These are phyloP conservation scores for Diplosoma virens DNA, from an alignment of 23 tunicate genomes.

Conservation along the genomic window DNA sequence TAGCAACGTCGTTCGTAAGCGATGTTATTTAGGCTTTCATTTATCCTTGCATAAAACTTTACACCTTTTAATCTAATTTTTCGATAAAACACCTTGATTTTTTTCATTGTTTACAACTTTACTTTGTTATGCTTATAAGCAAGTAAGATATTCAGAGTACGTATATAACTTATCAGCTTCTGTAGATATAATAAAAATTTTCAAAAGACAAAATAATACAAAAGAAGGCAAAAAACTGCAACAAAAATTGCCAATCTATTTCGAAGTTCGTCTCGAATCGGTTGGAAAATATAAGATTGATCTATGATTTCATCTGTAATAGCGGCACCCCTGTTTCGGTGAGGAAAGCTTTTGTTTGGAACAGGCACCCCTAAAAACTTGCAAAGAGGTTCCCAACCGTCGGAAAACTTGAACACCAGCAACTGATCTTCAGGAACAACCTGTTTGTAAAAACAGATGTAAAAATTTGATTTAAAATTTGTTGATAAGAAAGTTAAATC, in stretches of 20 bases:
- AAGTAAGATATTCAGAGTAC: no score
- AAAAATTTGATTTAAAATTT: no score
- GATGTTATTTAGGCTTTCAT: no score
- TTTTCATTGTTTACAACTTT: no score
- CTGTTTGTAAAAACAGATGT: slow-evolving; percentile 4
- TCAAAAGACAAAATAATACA: not conserved
- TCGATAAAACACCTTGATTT: no score
- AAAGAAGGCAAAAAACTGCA: not conserved
- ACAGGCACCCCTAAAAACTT: slow-evolving; percentile 22
- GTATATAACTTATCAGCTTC: no score
- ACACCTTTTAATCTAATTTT: no score
- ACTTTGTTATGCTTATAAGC: no score
- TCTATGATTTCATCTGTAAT: slow-evolving; percentile 19
- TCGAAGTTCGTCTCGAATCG: slow-evolving; percentile 8
- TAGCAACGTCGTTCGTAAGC: no score
- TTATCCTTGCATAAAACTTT: no score
- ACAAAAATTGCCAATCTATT: not conserved
- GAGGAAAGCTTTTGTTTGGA: slow-evolving; percentile 29
- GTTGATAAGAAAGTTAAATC: no score
- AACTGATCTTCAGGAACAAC: slow-evolving; percentile 25
- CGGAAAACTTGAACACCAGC: slow-evolving; percentile 8
- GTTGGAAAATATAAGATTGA: not conserved
- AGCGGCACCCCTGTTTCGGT: slow-evolving; percentile 18
- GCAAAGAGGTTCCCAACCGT: slow-evolving; percentile 45
- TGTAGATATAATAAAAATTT: not conserved